Evolutionary conservation across 2,113 vertebrate genomes (phyloP), one percentile per base, ranked within the genome.

Genomic region (Cryptomyrus ogoouensis): DNA sequence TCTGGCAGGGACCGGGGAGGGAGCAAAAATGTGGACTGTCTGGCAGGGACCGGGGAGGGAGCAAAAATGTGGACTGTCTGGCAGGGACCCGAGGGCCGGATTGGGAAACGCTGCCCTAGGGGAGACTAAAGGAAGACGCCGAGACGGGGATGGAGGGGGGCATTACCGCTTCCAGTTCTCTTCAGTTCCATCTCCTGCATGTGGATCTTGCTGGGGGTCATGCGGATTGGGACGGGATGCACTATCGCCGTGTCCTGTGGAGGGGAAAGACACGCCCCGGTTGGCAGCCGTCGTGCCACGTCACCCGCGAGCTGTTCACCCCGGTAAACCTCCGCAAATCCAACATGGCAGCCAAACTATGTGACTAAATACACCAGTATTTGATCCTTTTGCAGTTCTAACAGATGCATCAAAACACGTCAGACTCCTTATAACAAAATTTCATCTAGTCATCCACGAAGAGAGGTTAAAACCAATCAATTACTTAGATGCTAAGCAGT

Each of bases 101-200:
- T 10, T 13, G 62, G n/a, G n/a, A 66, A 66, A 66, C 0, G 2
- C 62, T 66, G 62, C 62, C 58, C 56, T 62, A n/a, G 56, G 56
- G 56, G 19, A 42, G 19, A 52, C 52, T 77, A 46, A 62, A 70
- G 62, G 62, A 27, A 70, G 10, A 31, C 0, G 3, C 62, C 3
- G 5, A 1, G 35, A 17, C 1, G 35, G 35, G 13, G 74, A 42
- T 19, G 74, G 35, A 2, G 74, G 91, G 66, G 46, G 47, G n/a
- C 74, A 93, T 96, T 95, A 99, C 98, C 98, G 49, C 97, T 99
- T 96, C 97, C 96, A 46, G 97, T 97, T 93, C 98, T 97, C 95
- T 99, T 99, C 90, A 99, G 96, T 91, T 99, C 98, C 98, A 99
- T 99, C 95, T 99, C 98, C 95, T 99, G 98, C 98, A 99, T 98